phyloP scores from a whole-genome alignment of 2,888 invertebrate species.

The Apamea monoglypha region DNA sequence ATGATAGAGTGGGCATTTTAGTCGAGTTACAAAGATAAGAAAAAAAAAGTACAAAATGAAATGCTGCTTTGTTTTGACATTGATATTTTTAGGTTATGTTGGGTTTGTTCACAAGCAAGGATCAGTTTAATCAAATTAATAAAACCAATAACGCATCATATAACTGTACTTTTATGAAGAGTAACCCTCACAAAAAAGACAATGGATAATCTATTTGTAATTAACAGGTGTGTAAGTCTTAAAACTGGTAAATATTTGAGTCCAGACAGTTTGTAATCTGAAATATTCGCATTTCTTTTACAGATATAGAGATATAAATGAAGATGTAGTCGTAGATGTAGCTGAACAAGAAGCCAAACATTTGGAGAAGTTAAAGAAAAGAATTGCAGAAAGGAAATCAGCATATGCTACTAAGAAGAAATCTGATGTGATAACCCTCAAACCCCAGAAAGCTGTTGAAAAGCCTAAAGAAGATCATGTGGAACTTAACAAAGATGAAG shows the following conservation, averaged over 20 bases:
- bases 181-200: background rate
- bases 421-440: slow-evolving; percentile 70
- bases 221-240: slow-evolving; percentile 90
- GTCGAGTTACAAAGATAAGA: background rate
- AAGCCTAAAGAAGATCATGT: slow-evolving; percentile 64
- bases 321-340: slow-evolving; percentile 74
- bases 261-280: background rate
- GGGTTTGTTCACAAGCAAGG: background rate
- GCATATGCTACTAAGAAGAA: slow-evolving; percentile 74
- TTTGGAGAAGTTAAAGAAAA: slow-evolving; percentile 90
- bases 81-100: slow-evolving; percentile 11
- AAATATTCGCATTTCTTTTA: slow-evolving; percentile 31
- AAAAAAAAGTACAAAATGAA: background rate
- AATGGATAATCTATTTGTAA: slow-evolving; percentile 92
- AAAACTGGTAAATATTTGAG: background rate
- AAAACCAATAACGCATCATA: background rate
- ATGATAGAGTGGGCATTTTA: background rate
- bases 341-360: slow-evolving; percentile 89
- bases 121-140: background rate
- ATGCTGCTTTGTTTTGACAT: slow-evolving; percentile 23
- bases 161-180: background rate
- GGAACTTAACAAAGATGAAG: slow-evolving; percentile 68
- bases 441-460: slow-evolving; percentile 62
- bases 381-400: slow-evolving; percentile 90
- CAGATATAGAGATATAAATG: slow-evolving; percentile 87